Conservation (phyloP, 2,797 vertebrate species). For the Masticophis lateralis region DNA sequence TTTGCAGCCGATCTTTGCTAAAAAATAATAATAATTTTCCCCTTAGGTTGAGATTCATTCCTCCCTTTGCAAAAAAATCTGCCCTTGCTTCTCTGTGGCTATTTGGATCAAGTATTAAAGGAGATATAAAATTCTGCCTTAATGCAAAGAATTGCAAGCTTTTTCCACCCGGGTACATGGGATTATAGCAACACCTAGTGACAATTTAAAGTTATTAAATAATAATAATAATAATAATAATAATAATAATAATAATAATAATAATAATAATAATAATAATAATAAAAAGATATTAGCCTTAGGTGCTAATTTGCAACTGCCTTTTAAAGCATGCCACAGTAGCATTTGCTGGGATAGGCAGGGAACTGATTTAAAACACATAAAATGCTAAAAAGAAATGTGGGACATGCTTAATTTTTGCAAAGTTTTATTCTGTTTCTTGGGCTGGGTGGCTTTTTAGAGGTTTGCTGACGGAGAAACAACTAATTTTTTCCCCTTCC, state of each 20-base stretch:
- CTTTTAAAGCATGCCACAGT: not conserved
- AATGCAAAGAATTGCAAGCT: too few species aligned
- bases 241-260: too few species aligned
- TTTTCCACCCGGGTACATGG: not conserved
- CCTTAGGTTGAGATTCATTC: not conserved
- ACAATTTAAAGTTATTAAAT: not conserved
- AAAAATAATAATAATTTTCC: too few species aligned
- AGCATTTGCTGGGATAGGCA: not conserved
- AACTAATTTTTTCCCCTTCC: not conserved
- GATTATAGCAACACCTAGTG: slow-evolving; percentile 6
- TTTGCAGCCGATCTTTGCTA: too few species aligned
- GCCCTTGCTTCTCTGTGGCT: not conserved
- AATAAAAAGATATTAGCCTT: not conserved
- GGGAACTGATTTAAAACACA: not conserved
- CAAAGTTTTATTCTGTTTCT: too few species aligned
- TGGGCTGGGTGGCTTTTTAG: not conserved
- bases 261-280: not conserved
- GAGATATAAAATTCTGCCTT: too few species aligned
- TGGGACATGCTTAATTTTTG: not conserved
- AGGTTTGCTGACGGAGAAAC: not conserved
- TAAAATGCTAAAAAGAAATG: not conserved
- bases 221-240: not conserved
- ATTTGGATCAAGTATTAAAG: too few species aligned
- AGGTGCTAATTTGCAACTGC: not conserved
- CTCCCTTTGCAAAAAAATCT: not conserved